Percentiles rank a stretch among this genome's conserved stretches.
Evolutionary conservation across 2,797 vertebrate species (phyloP).

Genomic region (Pempheris klunzingeri): DNA sequence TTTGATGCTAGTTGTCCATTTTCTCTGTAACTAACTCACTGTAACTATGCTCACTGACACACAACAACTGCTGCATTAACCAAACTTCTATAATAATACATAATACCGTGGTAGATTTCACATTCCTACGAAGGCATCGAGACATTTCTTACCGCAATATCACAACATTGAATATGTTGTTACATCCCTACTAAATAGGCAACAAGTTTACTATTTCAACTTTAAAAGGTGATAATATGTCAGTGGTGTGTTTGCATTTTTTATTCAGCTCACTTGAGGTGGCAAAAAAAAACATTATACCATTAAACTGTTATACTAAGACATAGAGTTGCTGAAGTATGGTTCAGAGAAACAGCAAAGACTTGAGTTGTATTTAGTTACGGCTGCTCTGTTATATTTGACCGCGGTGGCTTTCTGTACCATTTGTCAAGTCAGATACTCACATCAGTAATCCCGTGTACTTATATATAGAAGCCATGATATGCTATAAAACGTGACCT

Average conservation of each 20-base stretch:
- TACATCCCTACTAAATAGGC: too few species aligned
- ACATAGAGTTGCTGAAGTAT: background rate
- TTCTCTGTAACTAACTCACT: too few species aligned
- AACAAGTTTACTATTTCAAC: too few species aligned
- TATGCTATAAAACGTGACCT: constrained; percentile 27
- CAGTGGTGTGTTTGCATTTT: background rate
- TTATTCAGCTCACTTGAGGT: background rate
- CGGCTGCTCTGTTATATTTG: background rate
- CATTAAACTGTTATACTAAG: background rate
- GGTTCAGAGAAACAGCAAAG: background rate
- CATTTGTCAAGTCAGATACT: constrained; percentile 25
- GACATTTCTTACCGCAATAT: too few species aligned
- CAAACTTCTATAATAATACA: too few species aligned
- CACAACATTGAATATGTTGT: too few species aligned
- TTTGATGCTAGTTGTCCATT: too few species aligned
- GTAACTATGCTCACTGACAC: too few species aligned
- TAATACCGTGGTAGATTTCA: too few species aligned
- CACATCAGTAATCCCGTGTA: constrained; percentile 29
- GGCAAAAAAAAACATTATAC: background rate
- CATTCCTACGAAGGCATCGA: too few species aligned
- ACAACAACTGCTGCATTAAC: too few species aligned
- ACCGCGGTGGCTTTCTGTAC: background rate
- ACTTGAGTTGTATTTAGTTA: background rate
- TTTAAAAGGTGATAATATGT: background rate
- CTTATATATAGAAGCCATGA: background rate